phyloP scores from a whole-genome alignment of 1,140 invertebrate species.

The Cydia splendana region DNA sequence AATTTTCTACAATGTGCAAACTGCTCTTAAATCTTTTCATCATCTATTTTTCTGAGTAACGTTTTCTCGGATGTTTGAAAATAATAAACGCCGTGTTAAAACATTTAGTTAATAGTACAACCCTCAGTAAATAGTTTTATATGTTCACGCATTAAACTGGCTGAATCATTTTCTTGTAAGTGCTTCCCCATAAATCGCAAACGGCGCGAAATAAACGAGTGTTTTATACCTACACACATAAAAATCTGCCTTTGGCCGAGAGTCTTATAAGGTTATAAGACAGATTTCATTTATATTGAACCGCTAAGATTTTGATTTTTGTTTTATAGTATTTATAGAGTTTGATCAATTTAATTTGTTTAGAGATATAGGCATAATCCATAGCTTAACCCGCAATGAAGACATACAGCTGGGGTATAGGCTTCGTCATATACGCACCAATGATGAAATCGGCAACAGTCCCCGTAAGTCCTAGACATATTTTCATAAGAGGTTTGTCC shows the following conservation, averaged over 20 bases:
- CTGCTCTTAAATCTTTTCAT: neutral
- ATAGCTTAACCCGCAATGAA: too few relatives aligned
- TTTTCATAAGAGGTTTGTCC: too few relatives aligned
- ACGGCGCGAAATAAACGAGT: conserved; percentile 21
- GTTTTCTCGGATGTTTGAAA: neutral
- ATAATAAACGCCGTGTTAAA: neutral
- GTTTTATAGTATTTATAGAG: too few relatives aligned
- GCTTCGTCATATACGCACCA: too few relatives aligned
- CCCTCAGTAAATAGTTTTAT: neutral
- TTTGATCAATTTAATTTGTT: too few relatives aligned
- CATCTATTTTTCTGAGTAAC: neutral
- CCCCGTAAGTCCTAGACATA: too few relatives aligned
- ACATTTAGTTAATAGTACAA: conserved; percentile 6
- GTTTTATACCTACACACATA: conserved; percentile 19
- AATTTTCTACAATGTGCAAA: too few relatives aligned
- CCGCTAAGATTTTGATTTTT: neutral
- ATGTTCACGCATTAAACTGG: conserved; percentile 1
- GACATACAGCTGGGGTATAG: too few relatives aligned
- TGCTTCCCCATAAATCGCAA: conserved; percentile 21
- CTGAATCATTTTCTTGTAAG: conserved; percentile 27
- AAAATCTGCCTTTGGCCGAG: conserved; percentile 9
- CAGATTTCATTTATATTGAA: neutral
- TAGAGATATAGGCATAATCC: too few relatives aligned
- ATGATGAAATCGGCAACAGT: too few relatives aligned
- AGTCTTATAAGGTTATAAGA: neutral